phyloP scores from a whole-genome alignment of 2,888 invertebrate genomes.

The Tolmerus cingulatus region DNA sequence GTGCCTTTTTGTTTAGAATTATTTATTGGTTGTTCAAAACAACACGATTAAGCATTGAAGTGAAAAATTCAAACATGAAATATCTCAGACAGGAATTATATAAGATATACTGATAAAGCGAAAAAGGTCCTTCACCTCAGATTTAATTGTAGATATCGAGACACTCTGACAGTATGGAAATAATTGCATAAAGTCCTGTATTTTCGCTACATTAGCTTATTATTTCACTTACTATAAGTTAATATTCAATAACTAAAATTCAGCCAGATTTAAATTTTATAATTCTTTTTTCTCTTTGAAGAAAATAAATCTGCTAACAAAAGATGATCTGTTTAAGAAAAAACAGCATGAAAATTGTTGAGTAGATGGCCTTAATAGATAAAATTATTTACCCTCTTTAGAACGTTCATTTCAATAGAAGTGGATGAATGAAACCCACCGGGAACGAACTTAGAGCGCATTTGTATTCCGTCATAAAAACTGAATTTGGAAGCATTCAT shows the following conservation, averaged over 20 bases:
- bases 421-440: not conserved
- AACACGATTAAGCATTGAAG: not conserved
- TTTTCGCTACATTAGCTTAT: no score
- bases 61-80: not conserved
- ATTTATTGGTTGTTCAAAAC: not conserved
- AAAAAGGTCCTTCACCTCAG: not conserved
- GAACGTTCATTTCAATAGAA: not conserved
- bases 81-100: not conserved
- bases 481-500: not conserved
- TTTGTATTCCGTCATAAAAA: not conserved
- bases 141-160: not conserved
- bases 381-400: not conserved
- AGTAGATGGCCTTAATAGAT: not conserved
- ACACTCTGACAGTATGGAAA: not conserved
- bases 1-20: not conserved
- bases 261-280: no score
- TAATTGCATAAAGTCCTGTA: not conserved
- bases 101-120: not conserved
- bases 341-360: not conserved
- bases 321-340: no score
- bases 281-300: no score
- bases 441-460: not conserved
- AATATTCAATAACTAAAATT: no score
- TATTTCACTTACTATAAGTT: no score
- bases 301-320: no score